Conservation (phyloP, 2,113 vertebrate genomes). For the Etheostoma cragini region DNA sequence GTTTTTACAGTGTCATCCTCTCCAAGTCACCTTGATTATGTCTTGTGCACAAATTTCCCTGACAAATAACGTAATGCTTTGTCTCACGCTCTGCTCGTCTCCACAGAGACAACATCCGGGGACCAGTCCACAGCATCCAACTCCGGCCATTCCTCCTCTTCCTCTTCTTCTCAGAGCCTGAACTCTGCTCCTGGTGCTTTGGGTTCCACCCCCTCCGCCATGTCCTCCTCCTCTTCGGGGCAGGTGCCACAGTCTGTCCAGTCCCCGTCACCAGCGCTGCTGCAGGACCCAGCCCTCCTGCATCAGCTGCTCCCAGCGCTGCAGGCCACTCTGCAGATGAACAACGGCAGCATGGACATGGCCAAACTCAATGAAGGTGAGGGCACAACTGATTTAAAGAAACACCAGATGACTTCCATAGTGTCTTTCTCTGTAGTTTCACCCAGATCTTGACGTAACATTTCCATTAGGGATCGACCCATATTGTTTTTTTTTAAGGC, state of each 20-base stretch:
- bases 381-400: background rate
- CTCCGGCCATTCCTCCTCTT: conserved; percentile 83
- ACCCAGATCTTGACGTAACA: too few relatives aligned
- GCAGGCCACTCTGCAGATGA: conserved; percentile 97
- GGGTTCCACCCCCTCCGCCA: conserved; percentile 63
- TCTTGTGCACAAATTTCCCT: background rate
- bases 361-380: conserved; percentile 99
- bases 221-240: conserved; percentile 82
- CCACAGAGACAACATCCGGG: conserved; percentile 89
- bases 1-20: background rate
- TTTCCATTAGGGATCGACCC: too few relatives aligned
- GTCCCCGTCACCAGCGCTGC: conserved; percentile 90
- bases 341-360: conserved; percentile 97
- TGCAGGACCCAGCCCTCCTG: conserved; percentile 98
- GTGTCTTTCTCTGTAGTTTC: too few relatives aligned
- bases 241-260: conserved; percentile 90
- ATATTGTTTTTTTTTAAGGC: too few relatives aligned
- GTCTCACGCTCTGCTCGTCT: background rate
- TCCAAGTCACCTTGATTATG: too few relatives aligned
- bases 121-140: conserved; percentile 89
- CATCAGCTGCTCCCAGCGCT: conserved; percentile 96
- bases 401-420: too few relatives aligned
- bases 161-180: conserved; percentile 84
- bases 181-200: conserved; percentile 73
- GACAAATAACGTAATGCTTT: background rate